These are phyloP conservation scores for Heterodera carotae DNA, from an alignment of 1,140 invertebrate species.

Conservation along the genomic window DNA sequence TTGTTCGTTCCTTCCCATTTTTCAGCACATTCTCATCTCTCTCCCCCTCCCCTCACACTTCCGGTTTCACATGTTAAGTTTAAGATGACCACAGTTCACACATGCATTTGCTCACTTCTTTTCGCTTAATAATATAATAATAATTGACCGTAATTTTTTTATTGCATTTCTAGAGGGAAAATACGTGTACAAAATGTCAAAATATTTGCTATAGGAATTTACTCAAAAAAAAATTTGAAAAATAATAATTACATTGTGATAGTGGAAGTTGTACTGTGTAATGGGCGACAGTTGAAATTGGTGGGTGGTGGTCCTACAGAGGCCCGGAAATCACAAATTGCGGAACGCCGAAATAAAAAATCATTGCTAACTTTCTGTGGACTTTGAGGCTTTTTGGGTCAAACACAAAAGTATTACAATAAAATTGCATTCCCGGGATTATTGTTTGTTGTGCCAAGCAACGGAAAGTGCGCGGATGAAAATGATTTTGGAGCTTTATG, in stretches of 20 bases:
- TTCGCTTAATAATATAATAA: background rate
- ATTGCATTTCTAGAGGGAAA: too few species aligned
- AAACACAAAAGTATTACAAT: background rate
- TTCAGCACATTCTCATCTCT: background rate
- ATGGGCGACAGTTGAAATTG: too few species aligned
- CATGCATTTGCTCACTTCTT: conserved; percentile 2
- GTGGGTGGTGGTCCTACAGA: too few species aligned
- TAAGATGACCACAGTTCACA: background rate
- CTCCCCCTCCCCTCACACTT: background rate
- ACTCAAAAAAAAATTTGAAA: too few species aligned
- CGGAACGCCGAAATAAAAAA: too few species aligned
- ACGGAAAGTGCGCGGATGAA: conserved; percentile 9
- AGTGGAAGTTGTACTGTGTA: too few species aligned
- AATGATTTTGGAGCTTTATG: conserved; percentile 5
- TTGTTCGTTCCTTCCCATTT: background rate
- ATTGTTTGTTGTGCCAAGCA: background rate
- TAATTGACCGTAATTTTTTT: background rate
- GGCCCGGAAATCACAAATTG: too few species aligned
- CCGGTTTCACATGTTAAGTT: conserved; percentile 1
- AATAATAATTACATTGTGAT: too few species aligned
- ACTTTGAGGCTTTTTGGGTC: background rate
- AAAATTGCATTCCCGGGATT: background rate
- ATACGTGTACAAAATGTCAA: too few species aligned
- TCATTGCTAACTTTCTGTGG: too few species aligned
- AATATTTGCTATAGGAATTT: too few species aligned